A percentile compares a stretch with the other conserved stretches of the same genome.
Evolutionary conservation across 2,888 invertebrate genomes (phyloP).

Genomic region (Neuroscelio doddi): DNA sequence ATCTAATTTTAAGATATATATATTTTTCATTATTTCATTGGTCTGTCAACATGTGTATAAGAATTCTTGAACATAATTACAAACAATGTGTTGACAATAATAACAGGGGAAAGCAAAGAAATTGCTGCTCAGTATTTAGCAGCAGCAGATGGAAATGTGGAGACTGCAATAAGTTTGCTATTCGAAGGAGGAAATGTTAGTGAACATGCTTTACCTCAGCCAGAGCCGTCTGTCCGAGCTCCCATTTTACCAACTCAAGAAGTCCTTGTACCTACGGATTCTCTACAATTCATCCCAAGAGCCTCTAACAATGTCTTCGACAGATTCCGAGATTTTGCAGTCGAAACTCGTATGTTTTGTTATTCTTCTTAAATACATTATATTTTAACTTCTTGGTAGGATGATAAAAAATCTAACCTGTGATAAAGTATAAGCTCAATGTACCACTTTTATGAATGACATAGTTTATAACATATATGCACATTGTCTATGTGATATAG

Average conservation of each 20-base stretch:
- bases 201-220: conserved; percentile 48
- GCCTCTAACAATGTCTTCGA: conserved; percentile 66
- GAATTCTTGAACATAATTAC: too few relatives aligned
- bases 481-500: too few relatives aligned
- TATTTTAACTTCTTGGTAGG: too few relatives aligned
- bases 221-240: conserved; percentile 59
- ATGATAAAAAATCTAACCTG: too few relatives aligned
- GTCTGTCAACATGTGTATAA: too few relatives aligned
- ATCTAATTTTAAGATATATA: not conserved
- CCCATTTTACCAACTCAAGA: conserved; percentile 68
- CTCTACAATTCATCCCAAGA: conserved; percentile 62
- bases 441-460: too few relatives aligned
- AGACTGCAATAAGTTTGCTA: conserved; percentile 65
- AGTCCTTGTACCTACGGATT: conserved; percentile 65
- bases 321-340: conserved; percentile 68
- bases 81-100: too few relatives aligned
- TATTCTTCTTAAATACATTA: not conserved
- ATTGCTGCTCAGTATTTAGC: conserved; percentile 64
- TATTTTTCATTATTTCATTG: too few relatives aligned
- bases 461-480: too few relatives aligned
- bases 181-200: conserved; percentile 60
- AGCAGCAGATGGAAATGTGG: conserved; percentile 67
- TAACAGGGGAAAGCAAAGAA: conserved; percentile 63
- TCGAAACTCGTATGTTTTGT: conserved; percentile 64
- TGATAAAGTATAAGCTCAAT: too few relatives aligned